Percentiles rank a stretch among this genome's conserved stretches.
These are phyloP conservation scores for Cyclargus thomasi DNA, from an alignment of 1,140 invertebrate species.

Conservation along the genomic window DNA sequence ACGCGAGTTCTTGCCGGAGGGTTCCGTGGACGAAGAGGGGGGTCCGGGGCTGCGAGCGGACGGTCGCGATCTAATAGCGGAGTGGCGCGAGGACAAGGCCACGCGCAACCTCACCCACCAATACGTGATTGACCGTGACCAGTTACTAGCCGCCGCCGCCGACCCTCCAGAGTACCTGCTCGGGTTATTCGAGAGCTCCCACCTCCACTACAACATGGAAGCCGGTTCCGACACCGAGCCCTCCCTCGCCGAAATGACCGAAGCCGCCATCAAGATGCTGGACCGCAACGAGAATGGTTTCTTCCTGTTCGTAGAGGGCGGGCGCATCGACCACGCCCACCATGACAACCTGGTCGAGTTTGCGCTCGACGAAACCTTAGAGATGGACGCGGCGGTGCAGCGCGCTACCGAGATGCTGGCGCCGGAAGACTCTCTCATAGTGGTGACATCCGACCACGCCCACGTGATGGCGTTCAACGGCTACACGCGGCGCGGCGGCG, in stretches of 20 bases:
- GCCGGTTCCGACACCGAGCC: conserved; percentile 76
- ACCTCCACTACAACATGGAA: conserved; percentile 69
- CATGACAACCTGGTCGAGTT: conserved; percentile 82
- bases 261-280: conserved; percentile 86
- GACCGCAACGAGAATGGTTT: conserved; percentile 87
- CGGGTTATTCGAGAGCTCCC: conserved; percentile 76
- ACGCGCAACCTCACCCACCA: conserved; percentile 79
- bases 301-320: conserved; percentile 92
- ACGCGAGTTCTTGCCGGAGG: conserved; percentile 79
- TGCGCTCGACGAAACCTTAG: conserved; percentile 79
- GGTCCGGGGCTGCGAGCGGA: conserved; percentile 78
- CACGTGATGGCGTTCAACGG: conserved; percentile 81
- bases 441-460: conserved; percentile 83
- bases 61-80: conserved; percentile 66
- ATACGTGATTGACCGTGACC: conserved; percentile 79
- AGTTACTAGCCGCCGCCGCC: conserved; percentile 78
- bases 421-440: conserved; percentile 77
- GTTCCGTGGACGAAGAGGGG: conserved; percentile 80
- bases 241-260: conserved; percentile 88
- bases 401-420: conserved; percentile 66
- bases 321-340: conserved; percentile 88
- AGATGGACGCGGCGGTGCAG: conserved; percentile 71
- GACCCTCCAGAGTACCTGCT: conserved; percentile 82
- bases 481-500: conserved; percentile 77
- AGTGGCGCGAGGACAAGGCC: conserved; percentile 59